Percentiles rank a stretch among this genome's conserved stretches.
These are phyloP conservation scores for Trichonephila clavipes DNA, from an alignment of 1,140 invertebrate genomes.

Conservation along the genomic window DNA sequence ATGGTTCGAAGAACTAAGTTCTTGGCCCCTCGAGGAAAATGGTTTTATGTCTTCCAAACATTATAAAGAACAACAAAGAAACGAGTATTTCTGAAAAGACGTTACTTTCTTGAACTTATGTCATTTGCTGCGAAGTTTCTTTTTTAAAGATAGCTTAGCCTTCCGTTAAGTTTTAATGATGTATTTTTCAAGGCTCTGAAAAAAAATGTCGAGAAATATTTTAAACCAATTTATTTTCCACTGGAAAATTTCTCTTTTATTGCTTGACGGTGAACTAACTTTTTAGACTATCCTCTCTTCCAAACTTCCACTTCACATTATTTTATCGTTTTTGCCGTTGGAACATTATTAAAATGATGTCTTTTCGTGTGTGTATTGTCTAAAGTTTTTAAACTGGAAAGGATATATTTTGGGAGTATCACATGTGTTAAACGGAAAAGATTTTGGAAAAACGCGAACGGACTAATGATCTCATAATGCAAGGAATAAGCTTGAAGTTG, in stretches of 20 bases:
- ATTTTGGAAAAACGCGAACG: background rate
- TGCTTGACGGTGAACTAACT: conserved; percentile 4
- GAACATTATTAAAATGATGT: background rate
- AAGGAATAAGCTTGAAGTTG: background rate
- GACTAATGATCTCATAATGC: background rate
- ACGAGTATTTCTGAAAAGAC: conserved; percentile 64
- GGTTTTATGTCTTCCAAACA: conserved; percentile 70
- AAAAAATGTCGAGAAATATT: conserved; percentile 57
- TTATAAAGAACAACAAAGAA: conserved; percentile 72
- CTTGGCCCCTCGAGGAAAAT: conserved; percentile 60
- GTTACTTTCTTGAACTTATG: conserved; percentile 71
- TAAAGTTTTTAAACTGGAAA: conserved; percentile 4
- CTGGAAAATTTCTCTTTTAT: conserved; percentile 15
- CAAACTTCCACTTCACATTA: conserved; percentile 20
- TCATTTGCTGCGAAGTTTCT: conserved; percentile 62
- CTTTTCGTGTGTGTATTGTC: background rate
- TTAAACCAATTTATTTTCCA: conserved; percentile 64
- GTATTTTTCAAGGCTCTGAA: background rate
- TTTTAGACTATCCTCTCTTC: background rate
- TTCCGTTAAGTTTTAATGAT: conserved; percentile 67
- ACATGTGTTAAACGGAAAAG: background rate
- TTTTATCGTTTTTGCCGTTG: background rate
- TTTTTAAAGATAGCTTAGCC: conserved; percentile 63
- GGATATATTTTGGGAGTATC: background rate
- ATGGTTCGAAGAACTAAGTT: conserved; percentile 57